Percentiles rank a stretch among this genome's conserved stretches.
These are phyloP conservation scores for Paradoxurus hermaphroditus DNA, from an alignment of 2,113 vertebrate genomes.

Conservation along the genomic window DNA sequence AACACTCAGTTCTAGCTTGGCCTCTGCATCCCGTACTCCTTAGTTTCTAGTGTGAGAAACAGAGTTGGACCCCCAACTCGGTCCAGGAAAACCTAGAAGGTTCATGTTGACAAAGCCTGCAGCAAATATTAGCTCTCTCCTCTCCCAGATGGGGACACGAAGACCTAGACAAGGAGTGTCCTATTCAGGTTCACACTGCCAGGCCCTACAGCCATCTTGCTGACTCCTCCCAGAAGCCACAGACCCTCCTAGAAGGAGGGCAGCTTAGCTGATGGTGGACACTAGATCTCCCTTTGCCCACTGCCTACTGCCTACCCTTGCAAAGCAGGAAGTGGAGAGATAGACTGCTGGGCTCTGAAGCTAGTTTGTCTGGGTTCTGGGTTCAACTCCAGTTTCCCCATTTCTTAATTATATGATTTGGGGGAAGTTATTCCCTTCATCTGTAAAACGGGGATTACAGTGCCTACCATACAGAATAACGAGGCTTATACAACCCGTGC, in stretches of 20 bases:
- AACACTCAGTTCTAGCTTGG: neutral
- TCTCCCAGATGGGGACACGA: neutral
- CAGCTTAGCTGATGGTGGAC: neutral
- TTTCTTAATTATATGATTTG: neutral
- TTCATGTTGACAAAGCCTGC: neutral
- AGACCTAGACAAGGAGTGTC: neutral
- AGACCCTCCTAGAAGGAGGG: neutral
- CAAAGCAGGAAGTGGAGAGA: neutral
- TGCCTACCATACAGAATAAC: neutral
- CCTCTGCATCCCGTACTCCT: neutral
- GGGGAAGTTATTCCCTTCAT: neutral
- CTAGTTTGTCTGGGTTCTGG: neutral
- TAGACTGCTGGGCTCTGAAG: neutral
- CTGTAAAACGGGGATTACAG: neutral
- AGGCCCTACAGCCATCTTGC: neutral
- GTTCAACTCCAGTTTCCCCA: neutral
- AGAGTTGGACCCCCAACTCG: neutral
- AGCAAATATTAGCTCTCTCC: neutral
- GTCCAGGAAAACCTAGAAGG: neutral
- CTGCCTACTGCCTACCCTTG: neutral
- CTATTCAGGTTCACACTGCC: neutral
- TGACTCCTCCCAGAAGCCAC: neutral
- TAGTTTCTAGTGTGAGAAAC: neutral
- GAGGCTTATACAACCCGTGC: neutral
- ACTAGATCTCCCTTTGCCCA: neutral